phyloP scores from a whole-genome alignment of 1,140 invertebrate species.

The Hormaphis cornu region DNA sequence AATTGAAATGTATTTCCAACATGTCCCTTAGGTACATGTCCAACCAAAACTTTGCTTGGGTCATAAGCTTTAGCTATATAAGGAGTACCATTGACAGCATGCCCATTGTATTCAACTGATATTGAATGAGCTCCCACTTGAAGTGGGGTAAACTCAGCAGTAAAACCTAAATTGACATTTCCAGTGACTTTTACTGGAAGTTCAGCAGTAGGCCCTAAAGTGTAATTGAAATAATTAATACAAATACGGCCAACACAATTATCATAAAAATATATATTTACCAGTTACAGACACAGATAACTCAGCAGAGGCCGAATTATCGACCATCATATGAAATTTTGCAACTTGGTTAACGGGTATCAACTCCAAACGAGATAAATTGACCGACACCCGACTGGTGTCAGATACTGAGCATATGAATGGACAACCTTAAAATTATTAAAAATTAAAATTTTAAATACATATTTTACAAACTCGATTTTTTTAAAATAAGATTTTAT shows the following conservation, averaged over 20 bases:
- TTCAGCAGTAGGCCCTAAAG: constrained; percentile 57
- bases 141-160: constrained; percentile 80
- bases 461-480: no score
- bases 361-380: constrained; percentile 69
- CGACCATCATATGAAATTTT: constrained; percentile 80
- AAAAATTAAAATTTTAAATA: background rate
- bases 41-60: constrained; percentile 76
- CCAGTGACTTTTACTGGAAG: constrained; percentile 83
- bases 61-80: constrained; percentile 90
- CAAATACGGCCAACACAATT: background rate
- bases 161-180: constrained; percentile 72
- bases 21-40: constrained; percentile 60
- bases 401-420: constrained; percentile 74
- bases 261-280: constrained; percentile 37
- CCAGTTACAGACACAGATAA: constrained; percentile 77
- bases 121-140: constrained; percentile 84
- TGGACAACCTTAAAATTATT: constrained; percentile 58
- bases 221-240: constrained; percentile 32
- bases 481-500: no score
- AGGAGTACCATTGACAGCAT: constrained; percentile 80
- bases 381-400: constrained; percentile 67
- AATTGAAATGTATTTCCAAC: constrained; percentile 82
- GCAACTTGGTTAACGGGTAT: constrained; percentile 79
- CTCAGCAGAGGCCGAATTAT: constrained; percentile 61
- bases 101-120: constrained; percentile 81